Conservation (phyloP, 1,140 invertebrate species). For the Portunus trituberculatus region DNA sequence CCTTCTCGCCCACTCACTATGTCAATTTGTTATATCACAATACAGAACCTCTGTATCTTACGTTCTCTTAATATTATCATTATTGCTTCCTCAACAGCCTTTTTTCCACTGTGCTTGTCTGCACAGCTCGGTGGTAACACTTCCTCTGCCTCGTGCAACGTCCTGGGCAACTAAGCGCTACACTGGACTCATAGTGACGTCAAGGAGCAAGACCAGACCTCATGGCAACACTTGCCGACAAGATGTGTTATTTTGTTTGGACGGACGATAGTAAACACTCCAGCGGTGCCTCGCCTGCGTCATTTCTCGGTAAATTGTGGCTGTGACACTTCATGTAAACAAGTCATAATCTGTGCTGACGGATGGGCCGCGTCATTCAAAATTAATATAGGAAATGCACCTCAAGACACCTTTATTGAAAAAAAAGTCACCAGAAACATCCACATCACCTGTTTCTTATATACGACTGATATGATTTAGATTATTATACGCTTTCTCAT, state of each 20-base stretch:
- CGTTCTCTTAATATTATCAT: neutral
- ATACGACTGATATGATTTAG: no score
- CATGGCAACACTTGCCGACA: slow-evolving; percentile 1
- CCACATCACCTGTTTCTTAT: no score
- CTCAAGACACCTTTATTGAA: neutral
- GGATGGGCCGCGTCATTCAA: neutral
- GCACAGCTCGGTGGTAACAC: neutral
- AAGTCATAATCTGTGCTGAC: neutral
- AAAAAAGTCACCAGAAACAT: no score
- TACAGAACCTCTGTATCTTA: neutral
- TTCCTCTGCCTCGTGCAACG: neutral
- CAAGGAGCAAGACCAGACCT: neutral
- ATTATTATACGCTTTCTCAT: no score
- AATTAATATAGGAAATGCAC: neutral
- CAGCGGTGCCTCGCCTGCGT: neutral
- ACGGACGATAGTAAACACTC: neutral
- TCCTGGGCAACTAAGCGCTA: neutral
- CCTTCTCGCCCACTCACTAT: neutral
- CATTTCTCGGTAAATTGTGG: neutral
- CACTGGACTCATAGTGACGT: slow-evolving; percentile 3
- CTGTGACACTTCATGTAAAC: neutral
- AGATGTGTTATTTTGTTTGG: slow-evolving; percentile 6
- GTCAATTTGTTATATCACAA: neutral
- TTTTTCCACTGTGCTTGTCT: neutral
- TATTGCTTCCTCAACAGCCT: neutral